A percentile compares a stretch with the other conserved stretches of the same genome.
phyloP scores from a whole-genome alignment of 2,888 invertebrate species.

The Cryptus viduatorius region DNA sequence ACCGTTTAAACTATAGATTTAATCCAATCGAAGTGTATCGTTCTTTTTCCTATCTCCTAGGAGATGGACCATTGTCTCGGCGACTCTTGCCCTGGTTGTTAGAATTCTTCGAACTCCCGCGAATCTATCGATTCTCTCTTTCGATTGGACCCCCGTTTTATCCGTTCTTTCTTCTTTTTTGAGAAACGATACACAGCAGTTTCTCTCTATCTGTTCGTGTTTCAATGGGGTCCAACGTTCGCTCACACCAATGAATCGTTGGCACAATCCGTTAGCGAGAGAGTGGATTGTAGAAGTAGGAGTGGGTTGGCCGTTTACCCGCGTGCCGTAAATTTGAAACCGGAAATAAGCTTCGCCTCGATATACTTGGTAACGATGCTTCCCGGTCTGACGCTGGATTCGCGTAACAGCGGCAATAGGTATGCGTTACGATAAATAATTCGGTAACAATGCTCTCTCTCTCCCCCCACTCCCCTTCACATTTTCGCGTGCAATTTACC shows the following conservation, averaged over 20 bases:
- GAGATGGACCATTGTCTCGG: neutral
- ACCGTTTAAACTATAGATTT: neutral
- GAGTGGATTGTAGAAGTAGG: slow-evolving; percentile 4
- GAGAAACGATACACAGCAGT: slow-evolving; percentile 3
- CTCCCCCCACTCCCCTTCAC: no score
- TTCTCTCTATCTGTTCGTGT: slow-evolving; percentile 7
- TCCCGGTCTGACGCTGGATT: neutral
- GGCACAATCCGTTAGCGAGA: slow-evolving; percentile 8
- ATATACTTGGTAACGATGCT: slow-evolving; percentile 44
- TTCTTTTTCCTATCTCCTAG: neutral
- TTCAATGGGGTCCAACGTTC: neutral
- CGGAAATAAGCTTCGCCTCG: slow-evolving; percentile 55
- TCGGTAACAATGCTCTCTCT: slow-evolving; percentile 36
- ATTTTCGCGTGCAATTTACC: slow-evolving; percentile 20
- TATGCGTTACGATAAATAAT: slow-evolving; percentile 53
- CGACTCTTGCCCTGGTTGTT: neutral
- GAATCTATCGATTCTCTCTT: neutral
- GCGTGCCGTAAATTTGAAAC: slow-evolving; percentile 43
- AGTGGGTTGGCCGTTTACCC: slow-evolving; percentile 4
- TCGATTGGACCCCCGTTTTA: neutral
- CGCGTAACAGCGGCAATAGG: neutral
- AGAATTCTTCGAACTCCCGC: neutral
- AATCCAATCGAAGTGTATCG: neutral
- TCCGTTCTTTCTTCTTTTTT: neutral
- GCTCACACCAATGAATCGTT: slow-evolving; percentile 9